A percentile compares a stretch with the other conserved stretches of the same genome.
phyloP scores from a whole-genome alignment of 1,140 invertebrate genomes.

The Tetragonula clypearis region DNA sequence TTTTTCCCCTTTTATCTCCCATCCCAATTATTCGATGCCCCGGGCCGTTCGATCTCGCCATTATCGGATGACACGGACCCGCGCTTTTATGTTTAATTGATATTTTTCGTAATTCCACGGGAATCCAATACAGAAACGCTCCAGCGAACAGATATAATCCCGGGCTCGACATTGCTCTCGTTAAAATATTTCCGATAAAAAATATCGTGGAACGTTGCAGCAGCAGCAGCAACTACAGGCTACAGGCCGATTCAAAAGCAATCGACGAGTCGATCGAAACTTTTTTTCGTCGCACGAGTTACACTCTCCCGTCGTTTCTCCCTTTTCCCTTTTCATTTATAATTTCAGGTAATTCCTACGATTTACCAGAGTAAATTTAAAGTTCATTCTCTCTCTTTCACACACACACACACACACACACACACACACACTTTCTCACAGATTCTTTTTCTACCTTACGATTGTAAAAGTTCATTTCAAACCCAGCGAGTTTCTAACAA shows the following conservation, averaged over 20 bases:
- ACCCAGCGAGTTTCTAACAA: background rate
- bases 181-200: conserved; percentile 77
- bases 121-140: conserved; percentile 71
- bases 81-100: conserved; percentile 76
- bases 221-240: background rate
- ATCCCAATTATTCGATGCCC: conserved; percentile 72
- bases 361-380: background rate
- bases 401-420: too few species aligned
- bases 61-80: conserved; percentile 74
- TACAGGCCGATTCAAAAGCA: conserved; percentile 46
- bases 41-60: conserved; percentile 71
- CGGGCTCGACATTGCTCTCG: conserved; percentile 73
- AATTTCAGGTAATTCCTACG: background rate
- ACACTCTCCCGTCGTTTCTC: too few species aligned
- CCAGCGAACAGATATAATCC: conserved; percentile 76
- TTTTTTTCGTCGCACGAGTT: background rate
- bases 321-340: background rate
- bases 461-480: background rate
- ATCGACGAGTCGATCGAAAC: background rate
- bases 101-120: conserved; percentile 74
- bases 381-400: background rate
- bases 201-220: conserved; percentile 59
- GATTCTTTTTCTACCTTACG: accelerated
- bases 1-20: conserved; percentile 42
- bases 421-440: background rate